These are phyloP conservation scores for Megalopta genalis DNA, from an alignment of 1,140 invertebrate genomes.

Conservation along the genomic window DNA sequence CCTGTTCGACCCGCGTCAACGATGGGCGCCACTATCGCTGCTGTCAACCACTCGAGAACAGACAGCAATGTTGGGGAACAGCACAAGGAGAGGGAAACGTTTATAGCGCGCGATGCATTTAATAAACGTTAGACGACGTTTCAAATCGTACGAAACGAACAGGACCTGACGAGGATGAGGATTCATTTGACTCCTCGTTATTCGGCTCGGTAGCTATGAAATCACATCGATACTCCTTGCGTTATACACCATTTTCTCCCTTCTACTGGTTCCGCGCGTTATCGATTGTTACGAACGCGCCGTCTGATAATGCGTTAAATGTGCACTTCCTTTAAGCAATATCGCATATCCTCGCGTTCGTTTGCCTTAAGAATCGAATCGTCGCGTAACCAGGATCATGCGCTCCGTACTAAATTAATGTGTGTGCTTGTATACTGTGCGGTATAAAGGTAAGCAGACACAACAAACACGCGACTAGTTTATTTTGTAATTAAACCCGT, in stretches of 20 bases:
- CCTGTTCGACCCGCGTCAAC: neutral
- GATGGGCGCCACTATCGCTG: conserved; percentile 17
- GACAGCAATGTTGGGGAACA: conserved; percentile 21
- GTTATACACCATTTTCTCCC: conserved; percentile 57
- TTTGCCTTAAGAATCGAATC: conserved; percentile 19
- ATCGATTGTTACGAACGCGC: conserved; percentile 62
- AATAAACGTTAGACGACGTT: neutral
- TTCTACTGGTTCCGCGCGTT: conserved; percentile 54
- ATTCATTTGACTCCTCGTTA: conserved; percentile 2
- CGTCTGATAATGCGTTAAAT: conserved; percentile 61
- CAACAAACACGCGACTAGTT: neutral
- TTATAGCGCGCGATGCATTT: conserved; percentile 36
- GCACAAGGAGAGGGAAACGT: conserved; percentile 20
- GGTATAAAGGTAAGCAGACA: conserved; percentile 25
- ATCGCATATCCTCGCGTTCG: conserved; percentile 21
- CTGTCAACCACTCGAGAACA: neutral
- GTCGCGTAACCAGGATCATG: neutral
- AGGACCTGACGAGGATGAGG: conserved; percentile 1
- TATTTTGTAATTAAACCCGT: neutral
- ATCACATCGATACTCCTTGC: conserved; percentile 43
- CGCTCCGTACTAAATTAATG: conserved; percentile 11
- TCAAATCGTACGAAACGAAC: neutral
- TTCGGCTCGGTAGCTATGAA: conserved; percentile 35
- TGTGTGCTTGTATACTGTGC: neutral
- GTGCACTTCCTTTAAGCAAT: conserved; percentile 47